These are phyloP conservation scores for Semibalanus balanoides DNA, from an alignment of 1,140 invertebrate genomes.

Conservation along the genomic window DNA sequence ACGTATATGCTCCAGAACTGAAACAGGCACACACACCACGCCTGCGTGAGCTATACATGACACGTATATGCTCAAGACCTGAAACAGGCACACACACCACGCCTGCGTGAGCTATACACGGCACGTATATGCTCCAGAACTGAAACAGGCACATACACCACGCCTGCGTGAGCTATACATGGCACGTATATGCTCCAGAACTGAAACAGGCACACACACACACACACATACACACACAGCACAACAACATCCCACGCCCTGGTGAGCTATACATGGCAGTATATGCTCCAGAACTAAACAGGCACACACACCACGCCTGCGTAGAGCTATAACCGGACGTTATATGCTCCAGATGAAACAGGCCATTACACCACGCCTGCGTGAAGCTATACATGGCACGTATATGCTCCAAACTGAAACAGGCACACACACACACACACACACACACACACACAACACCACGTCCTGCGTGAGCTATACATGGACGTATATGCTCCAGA, in stretches of 20 bases:
- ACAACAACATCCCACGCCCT: no score
- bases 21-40: constrained; percentile 9
- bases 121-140: constrained; percentile 31
- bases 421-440: not conserved
- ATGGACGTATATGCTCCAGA: no score
- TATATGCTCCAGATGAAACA: constrained; percentile 66
- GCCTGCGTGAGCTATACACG: constrained; percentile 65
- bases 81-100: constrained; percentile 18
- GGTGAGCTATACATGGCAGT: constrained; percentile 64
- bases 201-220: not conserved
- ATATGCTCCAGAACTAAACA: constrained; percentile 68
- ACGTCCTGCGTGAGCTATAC: no score
- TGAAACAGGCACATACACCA: not conserved
- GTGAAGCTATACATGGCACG: constrained; percentile 62
- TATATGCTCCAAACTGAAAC: no score
- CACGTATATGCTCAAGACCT: constrained; percentile 81
- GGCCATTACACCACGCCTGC: not conserved
- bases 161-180: constrained; percentile 64
- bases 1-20: constrained; percentile 82
- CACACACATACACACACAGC: no score
- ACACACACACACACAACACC: no score
- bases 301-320: not conserved
- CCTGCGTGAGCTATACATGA: constrained; percentile 65
- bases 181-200: constrained; percentile 30
- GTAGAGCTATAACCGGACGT: constrained; percentile 63